A percentile compares a stretch with the other conserved stretches of the same genome.
Conservation (phyloP, 2,797 vertebrate genomes). For the Acanthornis magna region DNA sequence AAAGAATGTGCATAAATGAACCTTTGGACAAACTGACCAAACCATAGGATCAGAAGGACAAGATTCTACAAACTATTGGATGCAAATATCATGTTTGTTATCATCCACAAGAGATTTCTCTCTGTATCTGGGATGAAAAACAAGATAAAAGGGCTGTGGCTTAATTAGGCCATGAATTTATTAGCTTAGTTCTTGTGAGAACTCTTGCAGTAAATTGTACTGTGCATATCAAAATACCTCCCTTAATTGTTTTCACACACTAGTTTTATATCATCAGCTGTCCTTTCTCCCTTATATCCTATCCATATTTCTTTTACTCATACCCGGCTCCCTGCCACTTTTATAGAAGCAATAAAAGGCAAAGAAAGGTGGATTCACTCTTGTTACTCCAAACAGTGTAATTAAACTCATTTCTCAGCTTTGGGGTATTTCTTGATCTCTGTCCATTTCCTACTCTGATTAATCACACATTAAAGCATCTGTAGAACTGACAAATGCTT, state of each 20-base stretch:
- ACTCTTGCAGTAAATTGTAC: background rate
- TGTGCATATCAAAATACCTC: background rate
- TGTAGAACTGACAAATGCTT: background rate
- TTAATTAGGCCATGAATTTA: conserved; percentile 36
- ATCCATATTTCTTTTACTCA: background rate
- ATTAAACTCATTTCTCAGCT: background rate
- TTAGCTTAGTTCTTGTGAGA: background rate
- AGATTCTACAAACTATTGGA: background rate
- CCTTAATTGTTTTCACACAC: background rate
- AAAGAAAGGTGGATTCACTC: background rate
- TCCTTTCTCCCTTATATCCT: background rate
- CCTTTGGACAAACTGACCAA: background rate
- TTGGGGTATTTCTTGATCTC: background rate
- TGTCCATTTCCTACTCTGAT: background rate
- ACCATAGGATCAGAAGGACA: background rate
- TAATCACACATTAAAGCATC: background rate
- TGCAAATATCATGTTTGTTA: background rate
- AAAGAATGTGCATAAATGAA: background rate
- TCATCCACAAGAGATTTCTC: background rate
- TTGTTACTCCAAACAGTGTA: background rate
- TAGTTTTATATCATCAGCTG: background rate
- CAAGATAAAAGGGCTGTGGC: background rate
- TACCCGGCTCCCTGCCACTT: background rate
- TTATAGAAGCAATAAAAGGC: background rate
- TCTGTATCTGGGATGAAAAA: background rate